Evolutionary conservation across 2,888 invertebrate genomes (phyloP).

Genomic region (Apamea anceps): DNA sequence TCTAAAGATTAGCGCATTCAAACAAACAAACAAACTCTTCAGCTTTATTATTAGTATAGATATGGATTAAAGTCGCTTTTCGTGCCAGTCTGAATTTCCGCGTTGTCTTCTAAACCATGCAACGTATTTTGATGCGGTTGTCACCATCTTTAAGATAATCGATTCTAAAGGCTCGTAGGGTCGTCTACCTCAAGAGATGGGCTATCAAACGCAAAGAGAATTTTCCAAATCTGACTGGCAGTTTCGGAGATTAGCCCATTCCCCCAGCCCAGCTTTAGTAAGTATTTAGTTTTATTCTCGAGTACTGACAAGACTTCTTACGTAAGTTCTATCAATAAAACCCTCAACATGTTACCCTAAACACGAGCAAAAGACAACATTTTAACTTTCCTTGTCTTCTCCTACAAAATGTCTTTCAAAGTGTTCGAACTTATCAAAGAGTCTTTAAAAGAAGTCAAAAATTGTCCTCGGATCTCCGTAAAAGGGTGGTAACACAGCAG

Average conservation of each 20-base stretch:
- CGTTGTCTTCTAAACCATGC: not conserved
- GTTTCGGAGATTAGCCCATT: not conserved
- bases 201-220: too few relatives aligned
- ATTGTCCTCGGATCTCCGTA: slow-evolving; percentile 39
- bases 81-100: not conserved
- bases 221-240: not conserved
- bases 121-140: not conserved
- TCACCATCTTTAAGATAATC: not conserved
- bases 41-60: too few relatives aligned
- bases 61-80: not conserved
- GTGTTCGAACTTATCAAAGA: slow-evolving; percentile 40
- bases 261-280: not conserved
- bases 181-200: too few relatives aligned
- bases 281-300: not conserved
- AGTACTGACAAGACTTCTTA: not conserved
- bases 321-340: not conserved
- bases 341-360: slow-evolving; percentile 8
- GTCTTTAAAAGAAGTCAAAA: slow-evolving; percentile 56
- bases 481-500: slow-evolving; percentile 60
- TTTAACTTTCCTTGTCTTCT: slow-evolving; percentile 15
- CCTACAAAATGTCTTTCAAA: slow-evolving; percentile 35
- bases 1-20: too few relatives aligned
- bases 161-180: not conserved
- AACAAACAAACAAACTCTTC: too few relatives aligned
- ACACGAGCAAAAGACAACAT: slow-evolving; percentile 17